These are phyloP conservation scores for Drosophila meridionalis DNA, from an alignment of 2,888 invertebrate species.

Conservation along the genomic window DNA sequence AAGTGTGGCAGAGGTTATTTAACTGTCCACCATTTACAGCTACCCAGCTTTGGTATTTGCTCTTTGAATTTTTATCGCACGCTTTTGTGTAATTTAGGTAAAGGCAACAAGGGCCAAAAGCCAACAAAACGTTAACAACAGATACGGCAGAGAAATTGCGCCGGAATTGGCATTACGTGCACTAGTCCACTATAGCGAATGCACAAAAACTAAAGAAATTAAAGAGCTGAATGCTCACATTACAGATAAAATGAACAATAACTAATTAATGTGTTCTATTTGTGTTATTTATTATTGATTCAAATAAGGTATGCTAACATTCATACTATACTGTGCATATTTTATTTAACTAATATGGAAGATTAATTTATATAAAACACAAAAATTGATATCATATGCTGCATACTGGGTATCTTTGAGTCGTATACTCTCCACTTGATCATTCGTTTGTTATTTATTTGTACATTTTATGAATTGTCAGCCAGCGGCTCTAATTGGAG, in stretches of 20 bases:
- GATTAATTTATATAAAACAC: background rate
- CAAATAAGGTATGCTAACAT: background rate
- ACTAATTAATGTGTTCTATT: background rate
- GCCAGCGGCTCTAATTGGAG: conserved; percentile 8
- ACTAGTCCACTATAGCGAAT: background rate
- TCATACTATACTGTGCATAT: background rate
- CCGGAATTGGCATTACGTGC: background rate
- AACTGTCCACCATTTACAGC: conserved; percentile 69
- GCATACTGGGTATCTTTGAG: background rate
- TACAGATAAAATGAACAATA: background rate
- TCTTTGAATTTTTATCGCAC: conserved; percentile 58
- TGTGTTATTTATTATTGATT: background rate
- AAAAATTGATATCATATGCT: background rate
- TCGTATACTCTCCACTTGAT: background rate
- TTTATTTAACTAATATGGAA: background rate
- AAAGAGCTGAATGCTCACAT: background rate
- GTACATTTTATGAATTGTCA: conserved; percentile 4
- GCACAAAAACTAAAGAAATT: background rate
- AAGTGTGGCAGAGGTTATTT: conserved; percentile 63
- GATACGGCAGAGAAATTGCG: conserved; percentile 1
- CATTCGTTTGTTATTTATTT: background rate
- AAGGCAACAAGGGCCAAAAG: conserved; percentile 30
- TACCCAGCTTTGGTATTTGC: conserved; percentile 46
- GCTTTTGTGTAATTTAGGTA: conserved; percentile 57
- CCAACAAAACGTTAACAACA: conserved; percentile 22